Conservation (phyloP, 2,888 invertebrate species). For the Mesorhabditis sp. region DNA sequence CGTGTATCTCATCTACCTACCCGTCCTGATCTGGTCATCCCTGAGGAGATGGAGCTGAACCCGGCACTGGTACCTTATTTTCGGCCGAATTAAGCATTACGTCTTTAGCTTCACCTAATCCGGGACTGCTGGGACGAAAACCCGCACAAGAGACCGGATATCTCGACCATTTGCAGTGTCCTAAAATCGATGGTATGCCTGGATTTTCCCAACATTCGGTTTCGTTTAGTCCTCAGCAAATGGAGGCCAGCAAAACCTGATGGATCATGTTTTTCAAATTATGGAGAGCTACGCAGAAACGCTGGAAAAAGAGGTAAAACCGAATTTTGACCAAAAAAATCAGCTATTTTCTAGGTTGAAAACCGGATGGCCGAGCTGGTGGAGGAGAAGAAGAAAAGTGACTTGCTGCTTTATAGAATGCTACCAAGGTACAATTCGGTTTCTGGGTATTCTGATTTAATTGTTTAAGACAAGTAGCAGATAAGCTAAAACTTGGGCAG, state of each 20-base stretch:
- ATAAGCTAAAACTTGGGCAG: constrained; percentile 43
- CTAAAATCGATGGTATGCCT: constrained; percentile 29
- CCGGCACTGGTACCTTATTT: constrained; percentile 32
- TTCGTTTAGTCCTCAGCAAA: constrained; percentile 12
- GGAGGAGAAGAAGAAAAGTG: constrained; percentile 50
- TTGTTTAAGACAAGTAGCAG: constrained; percentile 39
- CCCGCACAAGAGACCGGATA: constrained; percentile 41
- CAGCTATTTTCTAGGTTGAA: constrained; percentile 21
- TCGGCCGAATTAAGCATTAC: no score
- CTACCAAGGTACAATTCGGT: constrained; percentile 37
- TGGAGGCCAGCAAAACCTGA: constrained; percentile 38
- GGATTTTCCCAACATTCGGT: no score
- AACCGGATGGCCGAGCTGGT: constrained; percentile 47
- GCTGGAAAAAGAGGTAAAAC: constrained; percentile 39
- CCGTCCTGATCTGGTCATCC: constrained; percentile 30
- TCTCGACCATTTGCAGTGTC: constrained; percentile 40
- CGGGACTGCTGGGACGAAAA: constrained; percentile 54
- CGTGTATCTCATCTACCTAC: constrained; percentile 32
- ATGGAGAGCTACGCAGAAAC: constrained; percentile 45
- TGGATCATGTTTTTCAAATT: constrained; percentile 55
- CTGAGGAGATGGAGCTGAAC: constrained; percentile 33
- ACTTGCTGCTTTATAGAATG: constrained; percentile 47
- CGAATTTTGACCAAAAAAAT: neutral
- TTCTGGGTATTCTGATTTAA: constrained; percentile 10
- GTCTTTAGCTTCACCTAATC: constrained; percentile 41